Conservation (phyloP, 1,140 invertebrate species). For the Hycleus phaleratus region DNA sequence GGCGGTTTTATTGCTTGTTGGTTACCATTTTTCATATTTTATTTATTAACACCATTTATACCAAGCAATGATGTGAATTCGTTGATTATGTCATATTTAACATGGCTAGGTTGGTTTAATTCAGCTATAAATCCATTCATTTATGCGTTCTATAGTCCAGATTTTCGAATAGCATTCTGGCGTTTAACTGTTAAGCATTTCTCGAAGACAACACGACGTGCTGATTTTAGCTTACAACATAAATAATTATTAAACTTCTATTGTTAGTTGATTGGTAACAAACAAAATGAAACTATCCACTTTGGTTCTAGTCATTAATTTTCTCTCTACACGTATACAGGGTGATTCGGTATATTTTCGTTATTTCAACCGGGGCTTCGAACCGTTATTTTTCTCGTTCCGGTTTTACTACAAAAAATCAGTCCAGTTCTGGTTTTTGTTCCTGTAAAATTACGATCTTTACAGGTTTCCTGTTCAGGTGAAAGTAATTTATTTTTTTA, state of each 20-base stretch:
- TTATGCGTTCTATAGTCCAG: slow-evolving; percentile 79
- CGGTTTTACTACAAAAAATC: no score
- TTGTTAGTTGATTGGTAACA: background rate
- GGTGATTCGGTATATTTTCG: no score
- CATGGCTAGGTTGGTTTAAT: slow-evolving; percentile 91
- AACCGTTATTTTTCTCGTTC: no score
- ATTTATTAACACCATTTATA: slow-evolving; percentile 69
- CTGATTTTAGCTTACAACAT: slow-evolving; percentile 36
- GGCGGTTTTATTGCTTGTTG: slow-evolving; percentile 87
- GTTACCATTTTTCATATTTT: slow-evolving; percentile 83
- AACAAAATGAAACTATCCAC: no score
- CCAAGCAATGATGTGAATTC: slow-evolving; percentile 47
- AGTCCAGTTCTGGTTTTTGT: no score
- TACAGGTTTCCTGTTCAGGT: no score
- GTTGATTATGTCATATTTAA: slow-evolving; percentile 69
- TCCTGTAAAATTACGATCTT: no score
- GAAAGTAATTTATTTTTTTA: no score
- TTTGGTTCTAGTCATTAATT: slow-evolving; percentile 4
- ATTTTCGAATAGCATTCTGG: slow-evolving; percentile 80
- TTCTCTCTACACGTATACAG: no score
- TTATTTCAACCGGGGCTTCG: no score
- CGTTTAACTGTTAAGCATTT: slow-evolving; percentile 55
- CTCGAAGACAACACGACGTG: slow-evolving; percentile 25
- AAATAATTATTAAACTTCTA: slow-evolving; percentile 20
- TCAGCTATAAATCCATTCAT: slow-evolving; percentile 84